Evolutionary conservation across 2,888 invertebrate genomes (phyloP).

Genomic region (Drosophila falleni): DNA sequence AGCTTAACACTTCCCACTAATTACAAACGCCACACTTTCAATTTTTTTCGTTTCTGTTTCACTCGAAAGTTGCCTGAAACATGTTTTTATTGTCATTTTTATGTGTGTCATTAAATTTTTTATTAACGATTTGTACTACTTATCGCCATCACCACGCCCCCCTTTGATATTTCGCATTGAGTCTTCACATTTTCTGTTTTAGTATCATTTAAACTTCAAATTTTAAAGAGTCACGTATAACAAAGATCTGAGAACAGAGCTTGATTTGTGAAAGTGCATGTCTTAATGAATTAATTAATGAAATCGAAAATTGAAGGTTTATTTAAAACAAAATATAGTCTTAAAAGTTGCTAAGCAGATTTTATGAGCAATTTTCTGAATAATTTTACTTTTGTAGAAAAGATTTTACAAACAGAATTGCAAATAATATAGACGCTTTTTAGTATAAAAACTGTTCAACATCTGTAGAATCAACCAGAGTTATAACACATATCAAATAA

Average conservation of each 20-base stretch:
- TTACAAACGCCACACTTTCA: conserved; percentile 63
- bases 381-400: too few relatives aligned
- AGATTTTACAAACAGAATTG: too few relatives aligned
- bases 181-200: conserved; percentile 6
- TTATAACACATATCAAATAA: too few relatives aligned
- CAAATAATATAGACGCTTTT: too few relatives aligned
- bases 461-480: not conserved
- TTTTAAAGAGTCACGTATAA: not conserved
- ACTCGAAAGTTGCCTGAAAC: conserved; percentile 42
- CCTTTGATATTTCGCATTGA: conserved; percentile 3
- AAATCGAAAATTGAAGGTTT: not conserved
- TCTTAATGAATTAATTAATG: not conserved
- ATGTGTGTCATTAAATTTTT: conserved; percentile 40
- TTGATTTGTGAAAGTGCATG: conserved; percentile 5
- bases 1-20: conserved; percentile 42
- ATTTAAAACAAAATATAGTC: not conserved
- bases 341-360: not conserved
- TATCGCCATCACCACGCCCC: not conserved
- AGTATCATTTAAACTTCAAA: not conserved
- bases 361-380: too few relatives aligned
- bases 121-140: conserved; percentile 34
- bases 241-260: not conserved
- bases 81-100: conserved; percentile 37
- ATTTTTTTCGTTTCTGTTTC: conserved; percentile 35
- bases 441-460: too few relatives aligned